Evolutionary conservation across 23 tunicate genomes (phyloP), one percentile per base, ranked within the genome.

Genomic region (Trididemnum miniatum): DNA sequence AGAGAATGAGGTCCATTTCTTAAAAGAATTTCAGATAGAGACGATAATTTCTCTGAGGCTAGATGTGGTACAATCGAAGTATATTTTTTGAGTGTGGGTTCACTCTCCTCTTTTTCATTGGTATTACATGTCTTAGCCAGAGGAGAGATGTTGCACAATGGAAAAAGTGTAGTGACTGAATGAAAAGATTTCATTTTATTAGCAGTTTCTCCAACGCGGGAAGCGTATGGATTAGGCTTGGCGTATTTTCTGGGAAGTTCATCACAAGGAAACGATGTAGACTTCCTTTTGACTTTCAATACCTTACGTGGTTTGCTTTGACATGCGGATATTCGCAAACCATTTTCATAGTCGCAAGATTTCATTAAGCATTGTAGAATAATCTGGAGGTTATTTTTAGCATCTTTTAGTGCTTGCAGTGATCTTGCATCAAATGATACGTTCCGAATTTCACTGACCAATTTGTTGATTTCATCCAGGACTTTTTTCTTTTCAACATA

Each of bases 1-100:
- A 80, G 4, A 18, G 20, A 22, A 26, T 80, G 84, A 5, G 84
- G 84, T 20, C 84, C 84, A 35, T 80, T 80, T 63, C 34, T 63
- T 35, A 80, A 60, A 18, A 63, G 31, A 22, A 20, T n/a, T 20
- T 63, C 44, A 1, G 35, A n/a, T n/a, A 62, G 38, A n/a, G n/a
- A n/a, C n/a, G n/a, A n/a, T n/a, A n/a, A n/a, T n/a, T n/a, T n/a
- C n/a, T n/a, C n/a, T n/a, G n/a, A n/a, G n/a, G n/a, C n/a, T n/a
- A n/a, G n/a, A n/a, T n/a, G n/a, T n/a, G n/a, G n/a, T n/a, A n/a
- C n/a, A n/a, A n/a, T n/a, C n/a, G n/a, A n/a, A n/a, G n/a, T n/a
- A n/a, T n/a, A n/a, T n/a, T n/a, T n/a, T n/a, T n/a, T n/a, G n/a
- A n/a, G n/a, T n/a, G n/a, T n/a, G n/a, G n/a, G n/a, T n/a, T n/a